Base-by-base conservation (phyloP, 1,140 invertebrate genomes). In the Pollicipes pollicipes region DNA sequence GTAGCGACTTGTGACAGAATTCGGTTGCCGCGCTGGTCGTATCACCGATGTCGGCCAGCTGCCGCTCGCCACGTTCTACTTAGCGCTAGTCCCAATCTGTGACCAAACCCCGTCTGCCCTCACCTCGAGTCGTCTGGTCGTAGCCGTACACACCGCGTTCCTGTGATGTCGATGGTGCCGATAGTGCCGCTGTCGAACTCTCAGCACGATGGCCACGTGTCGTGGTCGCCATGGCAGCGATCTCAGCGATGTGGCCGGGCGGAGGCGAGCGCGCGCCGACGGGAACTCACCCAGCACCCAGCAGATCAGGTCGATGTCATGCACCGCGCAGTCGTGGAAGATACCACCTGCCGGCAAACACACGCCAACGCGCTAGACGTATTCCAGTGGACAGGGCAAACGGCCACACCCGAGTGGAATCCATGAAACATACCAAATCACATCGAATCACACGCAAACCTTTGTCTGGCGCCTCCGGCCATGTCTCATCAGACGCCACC, bases 251-350 rank as follows among this genome's bases (percentile, higher is more conserved):
- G 72, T 85, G 81, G 0, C 6, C 79, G 74, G 27, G 82, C 84
- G 13, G 81, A 77, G 3, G 82, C 82, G 74, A 82, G 83, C 0
- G 88, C 84, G 66, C 75, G 37, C 13, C 35, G 68, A n/a, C 28
- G 75, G 76, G 45, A 73, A 76, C 68, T 79, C 75, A 0, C 75
- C 77, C 32, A 77, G n/a, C 17, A 78, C 64, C 74, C 76, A 76
- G 63, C 76, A 77, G 21, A 78, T 75, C 26, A 77, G 69, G 71
- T 88, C 88, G 72, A 90, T 83, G 77, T 89, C 88, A 73, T 89
- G 88, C 10, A 89, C 86, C 69, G 85, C 81, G 72, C 87, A 88
- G 76, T 89, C 88, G 72, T 87, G 85, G 74, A 87, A 88, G 45
- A 89, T 87, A n/a, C 87, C 87, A 72, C 87, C 87, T 86, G 74